Percentiles rank a stretch among this genome's conserved stretches.
Conservation (phyloP, 2,797 vertebrate species). For the Poeciliopsis paucimaculata region DNA sequence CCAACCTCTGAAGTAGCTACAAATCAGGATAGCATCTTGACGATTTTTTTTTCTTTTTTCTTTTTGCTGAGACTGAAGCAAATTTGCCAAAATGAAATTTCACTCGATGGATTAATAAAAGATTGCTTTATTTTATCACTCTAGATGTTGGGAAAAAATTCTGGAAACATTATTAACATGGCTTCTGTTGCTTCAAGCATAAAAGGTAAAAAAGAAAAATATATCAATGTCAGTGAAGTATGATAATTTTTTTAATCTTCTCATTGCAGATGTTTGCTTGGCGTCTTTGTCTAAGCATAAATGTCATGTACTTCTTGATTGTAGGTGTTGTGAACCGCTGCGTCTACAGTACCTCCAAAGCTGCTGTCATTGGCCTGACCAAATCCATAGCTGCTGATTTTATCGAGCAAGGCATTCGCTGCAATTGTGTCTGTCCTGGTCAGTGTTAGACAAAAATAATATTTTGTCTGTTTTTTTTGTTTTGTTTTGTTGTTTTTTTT, state of each 20-base stretch:
- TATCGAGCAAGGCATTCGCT: slow-evolving; percentile 91
- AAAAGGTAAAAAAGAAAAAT: slow-evolving; percentile 82
- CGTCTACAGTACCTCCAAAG: slow-evolving; percentile 92
- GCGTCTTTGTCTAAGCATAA: slow-evolving; percentile 18
- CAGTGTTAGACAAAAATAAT: slow-evolving; percentile 31
- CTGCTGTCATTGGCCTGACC: slow-evolving; percentile 93
- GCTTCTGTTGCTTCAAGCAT: slow-evolving; percentile 95
- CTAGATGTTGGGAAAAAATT: slow-evolving; percentile 93
- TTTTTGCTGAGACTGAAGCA: slow-evolving; percentile 8
- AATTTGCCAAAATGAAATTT: background rate
- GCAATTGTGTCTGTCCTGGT: slow-evolving; percentile 87
- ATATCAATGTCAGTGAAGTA: too few relatives aligned
- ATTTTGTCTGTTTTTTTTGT: background rate
- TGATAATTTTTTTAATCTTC: slow-evolving; percentile 58
- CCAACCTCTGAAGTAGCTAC: slow-evolving; percentile 50
- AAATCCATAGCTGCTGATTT: slow-evolving; percentile 95
- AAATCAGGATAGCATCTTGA: slow-evolving; percentile 46
- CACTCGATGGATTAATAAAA: background rate
- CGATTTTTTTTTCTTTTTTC: background rate
- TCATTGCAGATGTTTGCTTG: slow-evolving; percentile 56
- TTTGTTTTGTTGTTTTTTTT: background rate
- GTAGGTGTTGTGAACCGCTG: slow-evolving; percentile 91
- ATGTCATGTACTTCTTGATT: slow-evolving; percentile 51
- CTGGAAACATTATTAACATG: slow-evolving; percentile 97
- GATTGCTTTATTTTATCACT: slow-evolving; percentile 43